Conservation (phyloP, 2,888 invertebrate genomes). For the Drosophila mettleri region DNA sequence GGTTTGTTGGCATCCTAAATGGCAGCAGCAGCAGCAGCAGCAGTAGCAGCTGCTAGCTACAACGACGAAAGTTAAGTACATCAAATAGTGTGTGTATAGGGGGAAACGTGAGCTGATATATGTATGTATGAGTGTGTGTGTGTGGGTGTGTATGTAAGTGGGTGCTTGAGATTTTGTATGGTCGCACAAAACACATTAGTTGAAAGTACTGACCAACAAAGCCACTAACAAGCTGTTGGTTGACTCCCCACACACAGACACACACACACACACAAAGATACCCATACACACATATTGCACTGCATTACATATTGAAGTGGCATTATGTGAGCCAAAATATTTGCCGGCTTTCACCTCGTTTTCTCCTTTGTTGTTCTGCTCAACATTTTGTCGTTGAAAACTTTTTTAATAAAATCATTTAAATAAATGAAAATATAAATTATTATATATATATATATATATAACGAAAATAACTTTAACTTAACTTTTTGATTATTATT, state of each 20-base stretch:
- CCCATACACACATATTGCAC: background rate
- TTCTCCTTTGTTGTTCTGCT: constrained; percentile 25
- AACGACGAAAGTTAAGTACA: constrained; percentile 68
- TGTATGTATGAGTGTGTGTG: constrained; percentile 18
- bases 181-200: constrained; percentile 80
- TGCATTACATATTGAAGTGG: constrained; percentile 65
- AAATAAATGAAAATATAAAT: constrained; percentile 76
- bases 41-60: constrained; percentile 52
- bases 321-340: constrained; percentile 58
- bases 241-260: constrained; percentile 17
- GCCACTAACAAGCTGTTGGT: constrained; percentile 81
- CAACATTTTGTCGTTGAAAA: constrained; percentile 55
- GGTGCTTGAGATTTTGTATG: constrained; percentile 76
- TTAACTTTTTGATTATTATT: constrained; percentile 17
- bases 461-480: constrained; percentile 41
- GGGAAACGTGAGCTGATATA: constrained; percentile 17
- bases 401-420: constrained; percentile 79
- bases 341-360: constrained; percentile 33
- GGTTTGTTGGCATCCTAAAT: constrained; percentile 68
- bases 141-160: constrained; percentile 49
- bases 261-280: background rate
- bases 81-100: constrained; percentile 40
- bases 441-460: constrained; percentile 47
- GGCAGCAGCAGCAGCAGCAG: constrained; percentile 45
- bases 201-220: constrained; percentile 82